phyloP scores from a whole-genome alignment of 2,888 invertebrate genomes.

The Eilema depressum region DNA sequence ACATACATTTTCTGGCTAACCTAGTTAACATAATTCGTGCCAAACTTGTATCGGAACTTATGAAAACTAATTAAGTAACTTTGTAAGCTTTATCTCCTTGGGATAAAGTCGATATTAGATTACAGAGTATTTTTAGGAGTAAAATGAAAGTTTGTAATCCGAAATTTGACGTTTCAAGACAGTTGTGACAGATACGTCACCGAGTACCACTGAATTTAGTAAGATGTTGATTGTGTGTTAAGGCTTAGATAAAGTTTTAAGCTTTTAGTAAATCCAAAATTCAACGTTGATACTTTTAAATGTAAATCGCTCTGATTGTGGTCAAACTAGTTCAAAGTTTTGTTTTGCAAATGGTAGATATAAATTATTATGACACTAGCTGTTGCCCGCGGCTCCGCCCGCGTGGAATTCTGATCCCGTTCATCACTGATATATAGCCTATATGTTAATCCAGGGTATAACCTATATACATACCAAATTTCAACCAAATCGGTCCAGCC shows the following conservation, averaged over 20 bases:
- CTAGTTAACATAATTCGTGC: constrained; percentile 46
- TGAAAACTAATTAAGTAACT: constrained; percentile 41
- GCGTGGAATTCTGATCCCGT: too few species aligned
- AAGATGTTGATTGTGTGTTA: constrained; percentile 36
- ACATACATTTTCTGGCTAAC: constrained; percentile 54
- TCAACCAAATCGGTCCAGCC: too few species aligned
- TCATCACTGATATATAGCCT: too few species aligned
- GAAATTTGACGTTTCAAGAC: constrained; percentile 56
- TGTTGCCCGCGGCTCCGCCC: too few species aligned
- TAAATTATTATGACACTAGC: constrained; percentile 6
- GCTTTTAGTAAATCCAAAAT: constrained; percentile 27
- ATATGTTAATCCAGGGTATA: too few species aligned
- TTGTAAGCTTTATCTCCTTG: constrained; percentile 24
- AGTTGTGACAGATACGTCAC: constrained; percentile 56
- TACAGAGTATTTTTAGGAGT: constrained; percentile 8
- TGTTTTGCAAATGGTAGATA: constrained; percentile 26
- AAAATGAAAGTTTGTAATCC: constrained; percentile 33
- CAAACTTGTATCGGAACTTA: constrained; percentile 28
- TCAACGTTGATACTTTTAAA: constrained; percentile 18
- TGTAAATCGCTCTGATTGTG: constrained; percentile 34
- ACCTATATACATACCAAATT: too few species aligned
- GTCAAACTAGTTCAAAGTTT: constrained; percentile 35
- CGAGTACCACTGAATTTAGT: constrained; percentile 37
- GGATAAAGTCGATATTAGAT: constrained; percentile 36
- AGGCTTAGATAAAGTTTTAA: constrained; percentile 30